Conservation (phyloP, 2,797 vertebrate genomes). For the Phalloptychus januarius region DNA sequence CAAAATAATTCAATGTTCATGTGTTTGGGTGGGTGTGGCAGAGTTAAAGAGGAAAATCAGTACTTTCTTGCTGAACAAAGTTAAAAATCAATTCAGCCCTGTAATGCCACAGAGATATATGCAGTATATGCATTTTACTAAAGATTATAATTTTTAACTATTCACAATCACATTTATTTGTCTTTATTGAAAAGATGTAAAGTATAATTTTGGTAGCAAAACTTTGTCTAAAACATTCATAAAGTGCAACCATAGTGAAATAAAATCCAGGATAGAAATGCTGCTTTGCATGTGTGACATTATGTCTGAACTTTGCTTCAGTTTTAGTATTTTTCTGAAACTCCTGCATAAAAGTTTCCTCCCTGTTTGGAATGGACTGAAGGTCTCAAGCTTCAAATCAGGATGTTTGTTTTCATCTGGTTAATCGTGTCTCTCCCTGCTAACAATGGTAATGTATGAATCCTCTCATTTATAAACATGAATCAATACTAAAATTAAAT, state of each 20-base stretch:
- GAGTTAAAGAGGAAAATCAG: not conserved
- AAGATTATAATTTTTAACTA: not conserved
- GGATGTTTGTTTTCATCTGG: conserved; percentile 53
- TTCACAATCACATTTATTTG: not conserved
- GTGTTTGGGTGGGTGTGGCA: not conserved
- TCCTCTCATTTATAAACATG: not conserved
- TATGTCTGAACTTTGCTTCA: not conserved
- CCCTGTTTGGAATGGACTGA: not conserved
- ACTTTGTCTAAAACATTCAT: not conserved
- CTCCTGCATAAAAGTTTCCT: not conserved
- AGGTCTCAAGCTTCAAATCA: not conserved
- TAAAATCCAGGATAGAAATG: not conserved
- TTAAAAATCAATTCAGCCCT: not conserved
- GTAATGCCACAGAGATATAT: not conserved
- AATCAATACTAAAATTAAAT: not conserved
- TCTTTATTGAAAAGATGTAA: not conserved
- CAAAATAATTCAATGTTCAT: not conserved
- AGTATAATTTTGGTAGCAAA: not conserved
- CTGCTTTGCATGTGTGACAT: not conserved
- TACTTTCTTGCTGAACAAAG: not conserved
- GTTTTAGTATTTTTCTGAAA: not conserved
- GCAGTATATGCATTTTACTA: not conserved
- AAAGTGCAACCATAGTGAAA: not conserved
- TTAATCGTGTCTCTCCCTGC: conserved; percentile 20
- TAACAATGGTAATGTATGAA: conserved; percentile 31